Percentiles rank a stretch among this genome's conserved stretches.
phyloP scores from a whole-genome alignment of 1,140 invertebrate species.

The Euschistus heros region DNA sequence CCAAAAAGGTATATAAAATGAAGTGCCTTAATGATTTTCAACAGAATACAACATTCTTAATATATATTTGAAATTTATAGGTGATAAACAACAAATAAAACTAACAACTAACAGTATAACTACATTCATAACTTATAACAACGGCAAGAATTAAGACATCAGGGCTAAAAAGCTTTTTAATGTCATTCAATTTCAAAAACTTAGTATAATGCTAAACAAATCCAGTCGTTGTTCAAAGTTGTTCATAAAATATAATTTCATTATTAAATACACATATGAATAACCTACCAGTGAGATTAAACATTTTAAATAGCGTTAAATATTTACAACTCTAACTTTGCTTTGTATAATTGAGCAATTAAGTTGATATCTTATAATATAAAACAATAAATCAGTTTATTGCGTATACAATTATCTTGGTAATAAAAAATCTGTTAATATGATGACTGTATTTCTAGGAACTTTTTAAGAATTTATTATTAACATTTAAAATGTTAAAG shows the following conservation, averaged over 20 bases:
- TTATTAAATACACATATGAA: not conserved
- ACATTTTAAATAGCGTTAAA: not conserved
- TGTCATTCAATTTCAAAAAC: not conserved
- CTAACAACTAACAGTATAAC: slow-evolving; percentile 1
- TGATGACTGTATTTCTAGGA: slow-evolving; percentile 13
- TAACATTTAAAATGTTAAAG: not conserved
- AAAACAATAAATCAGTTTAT: slow-evolving; percentile 15
- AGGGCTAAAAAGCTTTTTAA: not conserved
- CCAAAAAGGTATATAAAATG: not conserved
- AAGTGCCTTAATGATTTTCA: not conserved
- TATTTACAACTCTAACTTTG: slow-evolving; percentile 7
- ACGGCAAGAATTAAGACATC: slow-evolving; percentile 12
- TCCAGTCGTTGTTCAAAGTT: slow-evolving; percentile 11
- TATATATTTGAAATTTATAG: not conserved
- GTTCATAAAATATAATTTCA: not conserved
- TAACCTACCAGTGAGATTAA: slow-evolving; percentile 7
- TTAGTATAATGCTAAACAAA: not conserved
- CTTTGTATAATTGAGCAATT: slow-evolving; percentile 16
- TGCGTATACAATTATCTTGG: slow-evolving; percentile 13
- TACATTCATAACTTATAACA: slow-evolving; percentile 8
- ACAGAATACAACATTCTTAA: not conserved
- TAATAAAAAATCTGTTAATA: slow-evolving; percentile 4
- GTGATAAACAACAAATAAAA: not conserved
- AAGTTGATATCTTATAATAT: slow-evolving; percentile 13
- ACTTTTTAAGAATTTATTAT: slow-evolving; percentile 1